Evolutionary conservation across 1,140 invertebrate species (phyloP), one percentile per base, ranked within the genome.

Genomic region (Pseudomyrmex cubaensis): DNA sequence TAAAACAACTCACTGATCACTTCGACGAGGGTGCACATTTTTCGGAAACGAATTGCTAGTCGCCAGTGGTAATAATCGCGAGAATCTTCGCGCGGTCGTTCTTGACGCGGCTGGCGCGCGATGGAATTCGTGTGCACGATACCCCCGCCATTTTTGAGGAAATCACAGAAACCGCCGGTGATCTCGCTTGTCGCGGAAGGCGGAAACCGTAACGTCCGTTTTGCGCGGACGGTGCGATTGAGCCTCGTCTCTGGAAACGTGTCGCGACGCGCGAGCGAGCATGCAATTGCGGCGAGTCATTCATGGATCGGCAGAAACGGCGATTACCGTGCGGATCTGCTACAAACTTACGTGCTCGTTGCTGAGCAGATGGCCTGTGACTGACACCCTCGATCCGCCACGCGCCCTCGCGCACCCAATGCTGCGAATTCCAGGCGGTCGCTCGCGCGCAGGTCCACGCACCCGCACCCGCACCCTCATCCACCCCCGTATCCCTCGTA

Each of bases 311-410:
- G 46, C 50, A 20, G 63, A 44, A 64, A 44, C 35, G 63, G 17
- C 59, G 59, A 75, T 73, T 62, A 48, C n/a, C 54, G 63, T 80
- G 17, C 15, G 82, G 62, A 52, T 66, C 48, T 61, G 22, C 82
- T 63, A 85, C 87, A 75, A 80, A 94, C 93, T 94, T 94, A 94
- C 93, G 93, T 94, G 93, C 86, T 93, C 89, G 90, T 88, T 92
- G 93, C 84, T 92, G 91, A 92, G 91, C 93, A 91, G 93, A 91
- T 93, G 91, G 93, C 91, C 93, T 93, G 92, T 93, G 93, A 94
- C 93, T 94, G 92, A 93, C 92, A 93, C 90, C 93, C 93, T 92
- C 88, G 86, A 87, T 85, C 77, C 85, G 73, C 88, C 90, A 92
- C 91, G 91, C 91, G 89, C 87, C 90, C 91, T 87, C 83, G 85